Conservation (phyloP, 1,140 invertebrate genomes). For the Medauroidea extradentata region DNA sequence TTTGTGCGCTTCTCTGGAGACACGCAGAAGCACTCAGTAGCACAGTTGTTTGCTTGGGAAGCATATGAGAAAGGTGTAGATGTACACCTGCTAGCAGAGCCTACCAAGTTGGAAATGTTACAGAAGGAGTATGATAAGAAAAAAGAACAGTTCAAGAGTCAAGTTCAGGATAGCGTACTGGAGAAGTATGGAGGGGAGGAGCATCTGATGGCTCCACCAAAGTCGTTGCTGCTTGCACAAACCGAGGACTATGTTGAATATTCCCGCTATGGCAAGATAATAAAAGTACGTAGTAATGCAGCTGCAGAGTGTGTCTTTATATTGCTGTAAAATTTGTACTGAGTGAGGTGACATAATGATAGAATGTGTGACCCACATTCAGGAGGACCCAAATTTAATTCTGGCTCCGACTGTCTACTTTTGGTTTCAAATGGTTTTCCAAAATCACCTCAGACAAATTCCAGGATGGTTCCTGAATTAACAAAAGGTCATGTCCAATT, state of each 20-base stretch:
- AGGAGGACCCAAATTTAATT: constrained; percentile 5
- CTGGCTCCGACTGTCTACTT: background rate
- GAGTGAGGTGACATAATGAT: no score
- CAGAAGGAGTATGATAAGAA: constrained; percentile 87
- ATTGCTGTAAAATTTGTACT: no score
- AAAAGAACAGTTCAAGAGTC: constrained; percentile 78
- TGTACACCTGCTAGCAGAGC: constrained; percentile 94
- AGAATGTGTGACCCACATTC: no score
- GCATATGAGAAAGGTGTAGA: constrained; percentile 91
- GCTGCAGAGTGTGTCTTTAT: no score
- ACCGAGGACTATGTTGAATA: constrained; percentile 97
- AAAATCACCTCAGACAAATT: no score
- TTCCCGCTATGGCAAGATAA: constrained; percentile 83
- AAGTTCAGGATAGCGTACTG: constrained; percentile 70
- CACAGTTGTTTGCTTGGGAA: constrained; percentile 98
- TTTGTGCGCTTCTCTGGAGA: constrained; percentile 92
- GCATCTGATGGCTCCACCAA: constrained; percentile 81
- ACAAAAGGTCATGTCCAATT: no score
- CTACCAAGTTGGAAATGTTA: constrained; percentile 92
- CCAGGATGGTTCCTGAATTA: no score
- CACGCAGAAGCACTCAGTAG: constrained; percentile 81
- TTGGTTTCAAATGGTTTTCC: no score
- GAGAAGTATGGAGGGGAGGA: constrained; percentile 90
- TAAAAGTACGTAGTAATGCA: constrained; percentile 47
- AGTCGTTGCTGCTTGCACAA: constrained; percentile 84